Evolutionary conservation across 2,797 vertebrate genomes (phyloP).

Genomic region (Naso thynnoides): DNA sequence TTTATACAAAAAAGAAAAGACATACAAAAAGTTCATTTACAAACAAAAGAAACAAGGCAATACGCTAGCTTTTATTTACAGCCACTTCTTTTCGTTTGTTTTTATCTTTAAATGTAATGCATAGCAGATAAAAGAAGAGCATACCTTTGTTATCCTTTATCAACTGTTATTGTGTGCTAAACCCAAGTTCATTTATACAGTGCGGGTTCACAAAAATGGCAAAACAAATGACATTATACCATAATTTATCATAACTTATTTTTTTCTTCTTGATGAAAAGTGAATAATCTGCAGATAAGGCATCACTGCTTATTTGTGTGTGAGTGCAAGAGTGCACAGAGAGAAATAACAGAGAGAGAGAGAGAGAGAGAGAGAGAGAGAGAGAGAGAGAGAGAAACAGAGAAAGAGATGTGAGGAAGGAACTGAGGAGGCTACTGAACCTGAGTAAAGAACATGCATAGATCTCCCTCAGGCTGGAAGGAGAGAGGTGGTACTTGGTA

Average conservation of each 20-base stretch:
- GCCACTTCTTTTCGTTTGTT: constrained; percentile 80
- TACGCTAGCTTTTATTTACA: constrained; percentile 97
- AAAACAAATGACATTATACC: constrained; percentile 76
- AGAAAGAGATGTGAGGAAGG: constrained; percentile 72
- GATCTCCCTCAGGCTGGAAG: constrained; percentile 82
- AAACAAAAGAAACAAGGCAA: constrained; percentile 98
- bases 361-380: constrained; percentile 36
- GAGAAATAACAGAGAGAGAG: constrained; percentile 31
- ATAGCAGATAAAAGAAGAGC: constrained; percentile 90
- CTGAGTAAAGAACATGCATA: constrained; percentile 90
- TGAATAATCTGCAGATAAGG: constrained; percentile 94
- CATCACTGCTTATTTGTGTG: constrained; percentile 95
- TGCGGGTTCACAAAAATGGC: constrained; percentile 78
- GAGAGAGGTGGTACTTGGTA: constrained; percentile 71
- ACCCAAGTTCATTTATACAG: constrained; percentile 83
- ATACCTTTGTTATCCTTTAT: constrained; percentile 82
- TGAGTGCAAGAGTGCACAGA: constrained; percentile 70
- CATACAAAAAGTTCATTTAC: constrained; percentile 99
- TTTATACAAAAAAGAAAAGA: constrained; percentile 99
- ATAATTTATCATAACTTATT: constrained; percentile 83
- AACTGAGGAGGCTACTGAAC: constrained; percentile 86
- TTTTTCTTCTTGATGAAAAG: constrained; percentile 69
- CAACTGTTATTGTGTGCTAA: constrained; percentile 74
- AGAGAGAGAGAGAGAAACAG: constrained; percentile 69
- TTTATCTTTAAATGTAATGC: constrained; percentile 84